A percentile compares a stretch with the other conserved stretches of the same genome.
phyloP scores from a whole-genome alignment of 2,888 invertebrate species.

The Thecocarcelia acutangulata region DNA sequence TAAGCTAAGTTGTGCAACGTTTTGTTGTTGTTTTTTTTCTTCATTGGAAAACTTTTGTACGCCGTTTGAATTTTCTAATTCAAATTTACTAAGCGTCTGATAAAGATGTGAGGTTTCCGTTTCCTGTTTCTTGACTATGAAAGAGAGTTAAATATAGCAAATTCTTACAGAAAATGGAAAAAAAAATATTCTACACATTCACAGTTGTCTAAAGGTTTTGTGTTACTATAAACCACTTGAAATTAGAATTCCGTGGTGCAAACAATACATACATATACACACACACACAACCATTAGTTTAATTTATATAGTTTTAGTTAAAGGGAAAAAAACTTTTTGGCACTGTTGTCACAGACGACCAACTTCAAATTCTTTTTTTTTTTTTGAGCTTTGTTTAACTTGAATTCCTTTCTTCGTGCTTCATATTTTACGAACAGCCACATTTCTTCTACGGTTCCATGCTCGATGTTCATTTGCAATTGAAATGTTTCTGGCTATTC shows the following conservation, averaged over 20 bases:
- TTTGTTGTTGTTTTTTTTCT: not conserved
- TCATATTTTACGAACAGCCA: conserved; percentile 29
- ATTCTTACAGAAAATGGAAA: conserved; percentile 3
- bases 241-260: not conserved
- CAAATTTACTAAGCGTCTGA: conserved; percentile 58
- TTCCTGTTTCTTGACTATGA: conserved; percentile 46
- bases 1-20: too few species aligned
- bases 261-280: not conserved
- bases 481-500: conserved; percentile 13
- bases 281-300: not conserved
- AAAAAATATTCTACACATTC: conserved; percentile 41
- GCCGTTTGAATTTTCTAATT: conserved; percentile 55
- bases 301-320: not conserved
- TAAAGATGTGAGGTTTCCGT: conserved; percentile 62
- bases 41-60: conserved; percentile 53
- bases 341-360: conserved; percentile 55
- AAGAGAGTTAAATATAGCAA: not conserved
- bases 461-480: not conserved
- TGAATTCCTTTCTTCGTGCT: not conserved
- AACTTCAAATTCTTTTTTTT: conserved; percentile 51
- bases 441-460: conserved; percentile 11
- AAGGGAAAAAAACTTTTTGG: conserved; percentile 49
- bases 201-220: conserved; percentile 52
- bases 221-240: conserved; percentile 45
- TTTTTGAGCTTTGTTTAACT: not conserved